A percentile compares a stretch with the other conserved stretches of the same genome.
These are phyloP conservation scores for Lasioglossum vierecki DNA, from an alignment of 2,888 invertebrate species.

Conservation along the genomic window DNA sequence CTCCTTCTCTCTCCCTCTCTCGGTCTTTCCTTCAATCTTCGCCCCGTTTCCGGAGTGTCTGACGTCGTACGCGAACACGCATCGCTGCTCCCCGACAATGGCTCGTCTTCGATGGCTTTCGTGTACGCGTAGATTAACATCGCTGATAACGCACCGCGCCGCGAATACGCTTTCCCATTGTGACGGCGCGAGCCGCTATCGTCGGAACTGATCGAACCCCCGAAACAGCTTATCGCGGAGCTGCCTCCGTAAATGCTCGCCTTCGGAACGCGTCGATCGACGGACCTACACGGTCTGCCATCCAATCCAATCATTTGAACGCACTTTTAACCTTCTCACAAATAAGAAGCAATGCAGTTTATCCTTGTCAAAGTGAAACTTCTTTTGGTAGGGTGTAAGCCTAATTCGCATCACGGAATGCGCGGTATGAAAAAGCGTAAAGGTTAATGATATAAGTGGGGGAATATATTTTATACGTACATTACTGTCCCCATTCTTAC, in stretches of 20 bases:
- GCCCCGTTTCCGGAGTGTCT: constrained; percentile 57
- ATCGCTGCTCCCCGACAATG: constrained; percentile 72
- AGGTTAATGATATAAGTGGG: too few species aligned
- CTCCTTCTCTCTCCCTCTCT: background rate
- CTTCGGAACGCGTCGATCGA: background rate
- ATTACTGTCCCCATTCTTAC: too few species aligned
- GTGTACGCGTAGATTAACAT: constrained; percentile 58
- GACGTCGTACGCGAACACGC: constrained; percentile 66
- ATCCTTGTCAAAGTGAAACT: background rate
- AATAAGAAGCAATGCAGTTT: background rate
- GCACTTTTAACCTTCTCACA: background rate
- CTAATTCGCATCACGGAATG: too few species aligned
- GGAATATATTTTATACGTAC: too few species aligned
- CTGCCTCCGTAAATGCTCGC: background rate
- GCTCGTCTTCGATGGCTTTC: constrained; percentile 56
- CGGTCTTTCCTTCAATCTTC: constrained; percentile 40
- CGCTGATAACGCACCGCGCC: constrained; percentile 54
- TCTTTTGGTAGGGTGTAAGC: too few species aligned
- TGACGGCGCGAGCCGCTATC: constrained; percentile 34
- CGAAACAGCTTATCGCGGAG: background rate
- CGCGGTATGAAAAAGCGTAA: too few species aligned
- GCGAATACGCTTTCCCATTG: constrained; percentile 42
- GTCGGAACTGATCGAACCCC: background rate
- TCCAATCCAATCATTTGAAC: too few species aligned
- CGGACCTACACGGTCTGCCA: background rate